Evolutionary conservation across 2,888 invertebrate species (phyloP), one percentile per base, ranked within the genome.

Genomic region (Xanthostigma xanthostigma): DNA sequence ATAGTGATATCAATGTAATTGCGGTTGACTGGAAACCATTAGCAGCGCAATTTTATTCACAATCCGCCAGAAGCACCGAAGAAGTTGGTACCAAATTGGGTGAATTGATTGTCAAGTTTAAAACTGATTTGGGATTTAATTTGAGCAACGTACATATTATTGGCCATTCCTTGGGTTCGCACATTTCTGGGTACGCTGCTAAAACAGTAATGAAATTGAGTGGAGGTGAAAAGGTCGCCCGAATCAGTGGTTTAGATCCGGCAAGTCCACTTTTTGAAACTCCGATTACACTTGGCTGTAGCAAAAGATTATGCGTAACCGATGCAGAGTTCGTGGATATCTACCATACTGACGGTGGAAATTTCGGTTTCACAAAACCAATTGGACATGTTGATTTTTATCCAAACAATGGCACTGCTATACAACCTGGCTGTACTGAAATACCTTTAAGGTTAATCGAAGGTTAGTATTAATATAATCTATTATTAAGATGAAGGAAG

Each of bases 241-340:
- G 72, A 53, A 62, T 71, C 8, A 71, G 71, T 8, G 71, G 65
- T 12, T 55, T 70, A 17, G 71, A 72, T 58, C 69, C 71, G 8
- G 70, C 70, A 35, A 61, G 68, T 34, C 70, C 70, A 2, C 50
- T 50, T 14, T 63, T 60, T 49, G 56, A 57, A 57, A 58, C 37
- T 36, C 48, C 53, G 8, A 45, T 52, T 42, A 41, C 49, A 4
- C 44, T 53, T 5, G 64, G 63, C 36, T 57, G 59, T 11, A 54
- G 59, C 17, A 59, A 59, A 43, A 59, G 65, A 46, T 50, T 67
- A 6, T 63, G 63, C 52, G 51, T 59, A 11, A 55, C 57, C 1
- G 68, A 68, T 50, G 68, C 68, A 0, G 46, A 51, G 36, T 69
- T 68, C 48, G 66, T 68, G 1, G 68, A 69, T 52, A 57, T 65